Evolutionary conservation across 2,113 vertebrate species (phyloP).

Genomic region (Gopherus flavomarginatus): DNA sequence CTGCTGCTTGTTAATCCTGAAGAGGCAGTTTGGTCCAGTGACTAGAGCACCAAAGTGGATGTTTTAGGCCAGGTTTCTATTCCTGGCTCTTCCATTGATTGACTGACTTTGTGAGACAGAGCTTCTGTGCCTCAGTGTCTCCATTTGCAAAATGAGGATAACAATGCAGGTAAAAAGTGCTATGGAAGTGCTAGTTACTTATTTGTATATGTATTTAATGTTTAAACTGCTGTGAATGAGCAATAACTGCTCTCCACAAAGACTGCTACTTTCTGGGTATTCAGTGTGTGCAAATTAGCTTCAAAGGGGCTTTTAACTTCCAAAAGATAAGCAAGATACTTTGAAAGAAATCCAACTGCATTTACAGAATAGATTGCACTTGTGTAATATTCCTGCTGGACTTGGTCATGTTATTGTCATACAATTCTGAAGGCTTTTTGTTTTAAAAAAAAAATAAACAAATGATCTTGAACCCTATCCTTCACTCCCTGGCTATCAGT

Average conservation of each 20-base stretch:
- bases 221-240: neutral
- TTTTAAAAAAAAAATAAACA: neutral
- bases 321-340: neutral
- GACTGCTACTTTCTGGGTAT: neutral
- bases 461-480: neutral
- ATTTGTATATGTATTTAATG: neutral
- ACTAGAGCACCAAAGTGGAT: neutral
- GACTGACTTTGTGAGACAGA: neutral
- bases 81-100: neutral
- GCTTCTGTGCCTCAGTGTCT: neutral
- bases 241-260: neutral
- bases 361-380: neutral
- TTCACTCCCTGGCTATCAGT: neutral
- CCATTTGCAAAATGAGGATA: neutral
- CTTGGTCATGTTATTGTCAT: neutral
- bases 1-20: neutral
- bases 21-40: neutral
- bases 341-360: neutral
- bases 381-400: neutral
- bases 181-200: neutral
- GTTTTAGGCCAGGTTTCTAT: neutral
- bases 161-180: neutral
- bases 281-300: neutral
- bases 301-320: neutral
- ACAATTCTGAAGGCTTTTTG: neutral